Percentiles rank a stretch among this genome's conserved stretches.
These are phyloP conservation scores for Hippopotamyrus pictus DNA, from an alignment of 2,797 vertebrate species.

Conservation along the genomic window DNA sequence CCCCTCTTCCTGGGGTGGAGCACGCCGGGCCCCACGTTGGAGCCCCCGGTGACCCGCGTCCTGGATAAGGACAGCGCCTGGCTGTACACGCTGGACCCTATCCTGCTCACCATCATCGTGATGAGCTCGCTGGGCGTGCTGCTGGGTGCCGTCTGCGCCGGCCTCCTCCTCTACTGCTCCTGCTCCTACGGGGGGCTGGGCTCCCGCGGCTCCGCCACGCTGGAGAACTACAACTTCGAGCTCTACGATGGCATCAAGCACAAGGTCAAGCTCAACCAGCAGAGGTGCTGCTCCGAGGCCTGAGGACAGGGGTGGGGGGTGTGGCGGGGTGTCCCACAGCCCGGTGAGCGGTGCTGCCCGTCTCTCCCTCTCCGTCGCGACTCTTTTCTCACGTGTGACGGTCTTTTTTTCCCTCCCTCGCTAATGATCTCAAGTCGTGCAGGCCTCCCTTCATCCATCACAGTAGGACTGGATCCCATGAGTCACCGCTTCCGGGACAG, in stretches of 20 bases:
- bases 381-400: neutral
- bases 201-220: conserved; percentile 86
- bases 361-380: neutral
- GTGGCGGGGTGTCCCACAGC: neutral
- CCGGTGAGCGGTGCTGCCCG: neutral
- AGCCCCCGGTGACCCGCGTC: conserved; percentile 65
- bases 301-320: conserved; percentile 56
- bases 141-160: conserved; percentile 84
- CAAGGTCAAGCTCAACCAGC: conserved; percentile 97
- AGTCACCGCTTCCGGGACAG: neutral
- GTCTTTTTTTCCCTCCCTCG: neutral
- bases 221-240: conserved; percentile 99
- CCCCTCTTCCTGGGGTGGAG: conserved; percentile 65
- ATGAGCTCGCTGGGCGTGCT: conserved; percentile 94
- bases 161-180: conserved; percentile 90
- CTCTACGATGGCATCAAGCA: conserved; percentile 95
- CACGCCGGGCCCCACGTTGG: conserved; percentile 68
- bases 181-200: conserved; percentile 87
- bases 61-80: conserved; percentile 82
- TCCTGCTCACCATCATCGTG: conserved; percentile 95
- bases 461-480: neutral
- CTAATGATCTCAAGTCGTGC: neutral
- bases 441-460: neutral
- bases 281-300: conserved; percentile 93
- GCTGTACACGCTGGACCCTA: conserved; percentile 90